Conservation (phyloP, 2,797 vertebrate species). For the Moxostoma hubbsi region DNA sequence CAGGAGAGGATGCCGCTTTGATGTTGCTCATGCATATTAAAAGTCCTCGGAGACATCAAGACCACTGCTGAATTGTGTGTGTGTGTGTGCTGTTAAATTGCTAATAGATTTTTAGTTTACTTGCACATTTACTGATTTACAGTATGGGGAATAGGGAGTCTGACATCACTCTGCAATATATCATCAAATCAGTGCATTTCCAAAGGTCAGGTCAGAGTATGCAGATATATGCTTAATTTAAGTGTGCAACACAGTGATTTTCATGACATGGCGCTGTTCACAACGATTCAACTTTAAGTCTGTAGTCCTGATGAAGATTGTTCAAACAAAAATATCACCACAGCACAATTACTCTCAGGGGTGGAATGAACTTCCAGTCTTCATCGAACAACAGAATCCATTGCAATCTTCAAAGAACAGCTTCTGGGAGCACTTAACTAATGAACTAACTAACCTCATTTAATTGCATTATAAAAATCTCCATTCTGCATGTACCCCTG, state of each 20-base stretch:
- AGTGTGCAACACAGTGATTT: background rate
- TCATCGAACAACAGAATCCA: no score
- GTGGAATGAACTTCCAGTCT: no score
- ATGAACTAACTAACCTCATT: no score
- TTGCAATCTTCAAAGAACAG: no score
- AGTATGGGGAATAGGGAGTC: slow-evolving; percentile 4
- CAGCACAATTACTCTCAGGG: background rate
- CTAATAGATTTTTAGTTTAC: slow-evolving; percentile 31
- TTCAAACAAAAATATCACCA: background rate
- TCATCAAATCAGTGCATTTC: background rate
- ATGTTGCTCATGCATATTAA: slow-evolving; percentile 80
- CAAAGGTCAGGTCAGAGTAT: background rate
- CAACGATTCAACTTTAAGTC: background rate
- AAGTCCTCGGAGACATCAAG: slow-evolving; percentile 64
- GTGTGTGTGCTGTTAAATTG: slow-evolving; percentile 45
- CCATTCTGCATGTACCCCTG: no score
- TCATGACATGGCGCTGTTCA: no score
- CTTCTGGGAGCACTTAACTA: no score
- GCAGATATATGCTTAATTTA: background rate
- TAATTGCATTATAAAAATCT: no score
- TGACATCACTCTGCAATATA: background rate
- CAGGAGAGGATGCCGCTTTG: slow-evolving; percentile 67
- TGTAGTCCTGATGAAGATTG: background rate
- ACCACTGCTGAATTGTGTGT: slow-evolving; percentile 53
- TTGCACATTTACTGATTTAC: slow-evolving; percentile 2